Conservation (phyloP, 2,113 vertebrate genomes). For the Aegypius monachus region DNA sequence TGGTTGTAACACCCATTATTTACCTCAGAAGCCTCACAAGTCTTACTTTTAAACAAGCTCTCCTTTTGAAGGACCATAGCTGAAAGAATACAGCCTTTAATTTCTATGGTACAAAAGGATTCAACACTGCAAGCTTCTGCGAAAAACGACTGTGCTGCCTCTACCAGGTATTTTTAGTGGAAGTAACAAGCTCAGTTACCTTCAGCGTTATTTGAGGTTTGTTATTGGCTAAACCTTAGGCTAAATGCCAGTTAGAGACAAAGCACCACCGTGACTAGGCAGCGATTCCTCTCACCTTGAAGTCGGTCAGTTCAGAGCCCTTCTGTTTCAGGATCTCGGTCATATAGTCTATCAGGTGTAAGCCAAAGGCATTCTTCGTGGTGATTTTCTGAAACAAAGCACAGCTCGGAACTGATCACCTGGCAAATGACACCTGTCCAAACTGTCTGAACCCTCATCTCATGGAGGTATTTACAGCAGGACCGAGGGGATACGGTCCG, state of each 20-base stretch:
- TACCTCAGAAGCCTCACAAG: background rate
- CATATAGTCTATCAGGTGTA: conserved; percentile 96
- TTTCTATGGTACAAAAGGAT: background rate
- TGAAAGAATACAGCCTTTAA: background rate
- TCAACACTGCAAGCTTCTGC: background rate
- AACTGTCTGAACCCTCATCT: background rate
- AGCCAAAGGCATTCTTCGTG: conserved; percentile 92
- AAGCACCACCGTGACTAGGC: background rate
- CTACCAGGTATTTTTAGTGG: background rate
- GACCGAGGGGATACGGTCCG: accelerated
- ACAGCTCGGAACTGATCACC: background rate
- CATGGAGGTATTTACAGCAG: background rate
- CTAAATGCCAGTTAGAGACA: background rate
- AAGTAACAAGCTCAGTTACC: background rate
- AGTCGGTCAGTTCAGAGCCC: conserved; percentile 85
- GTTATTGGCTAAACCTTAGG: background rate
- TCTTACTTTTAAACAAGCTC: background rate
- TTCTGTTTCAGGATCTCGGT: conserved; percentile 90
- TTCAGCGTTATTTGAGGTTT: background rate
- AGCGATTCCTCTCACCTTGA: conserved; percentile 79
- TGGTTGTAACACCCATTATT: background rate
- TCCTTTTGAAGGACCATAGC: background rate
- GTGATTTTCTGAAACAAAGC: conserved; percentile 90
- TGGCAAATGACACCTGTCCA: background rate
- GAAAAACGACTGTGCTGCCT: background rate